Evolutionary conservation across 2,797 vertebrate genomes (phyloP), one percentile per base, ranked within the genome.

Genomic region (Onychomys leucogaster): DNA sequence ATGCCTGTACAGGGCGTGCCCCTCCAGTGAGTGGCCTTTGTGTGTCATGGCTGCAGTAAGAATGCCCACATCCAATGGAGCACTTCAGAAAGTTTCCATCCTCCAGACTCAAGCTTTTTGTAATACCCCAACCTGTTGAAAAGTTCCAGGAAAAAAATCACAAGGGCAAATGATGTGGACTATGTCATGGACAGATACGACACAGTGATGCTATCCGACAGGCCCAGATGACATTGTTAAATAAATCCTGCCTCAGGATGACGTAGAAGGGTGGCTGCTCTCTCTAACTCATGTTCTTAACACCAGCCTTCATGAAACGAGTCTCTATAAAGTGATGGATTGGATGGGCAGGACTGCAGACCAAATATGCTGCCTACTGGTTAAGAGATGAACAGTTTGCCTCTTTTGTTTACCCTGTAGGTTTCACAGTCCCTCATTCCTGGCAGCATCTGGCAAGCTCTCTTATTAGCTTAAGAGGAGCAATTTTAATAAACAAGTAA

Each of bases 401-500:
- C 21, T 14, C 83, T 5, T 67, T 46, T 61, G 34, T 76, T 83
- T 16, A 52, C 34, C 43, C 84, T 81, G 63, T 73, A 63, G 21
- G 16, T 94, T 89, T 96, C 77, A 80, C 16, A 85, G 90, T 73
- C n/a, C 71, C 46, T 85, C 59, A 4, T 81, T 91, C 82, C 29
- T 13, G 0, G 87, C 71, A 71, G 93, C 71, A 43, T 92, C 85
- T 4, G 2, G 67, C 37, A 63, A 88, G 76, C 63, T 89, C 65
- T 27, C 90, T 93, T 76, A 89, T 93, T 94, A 95, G 71, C 90
- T 67, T 61, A 90, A 85, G 76, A 92, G 73, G 91, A 57, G 55
- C 85, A 57, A 89, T 95, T 90, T 85, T 90, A 92, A 90, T 92
- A 95, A 94, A 93, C 89, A 94, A 92, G 96, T 73, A 80, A 93